Evolutionary conservation across 1,140 invertebrate genomes (phyloP).

Genomic region (Eriocheir sinensis): DNA sequence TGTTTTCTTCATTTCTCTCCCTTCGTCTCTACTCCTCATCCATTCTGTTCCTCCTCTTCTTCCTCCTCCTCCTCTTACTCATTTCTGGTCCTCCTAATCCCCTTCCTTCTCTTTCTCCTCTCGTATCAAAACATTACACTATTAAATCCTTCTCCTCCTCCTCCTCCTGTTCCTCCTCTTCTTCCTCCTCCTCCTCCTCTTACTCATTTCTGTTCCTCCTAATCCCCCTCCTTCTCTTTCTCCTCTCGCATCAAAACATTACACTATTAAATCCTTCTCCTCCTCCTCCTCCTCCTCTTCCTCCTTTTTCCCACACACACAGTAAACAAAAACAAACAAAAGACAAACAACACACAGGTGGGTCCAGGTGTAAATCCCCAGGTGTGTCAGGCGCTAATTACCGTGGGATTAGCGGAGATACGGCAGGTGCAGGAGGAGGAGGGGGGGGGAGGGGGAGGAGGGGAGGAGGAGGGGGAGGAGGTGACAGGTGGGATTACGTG

Average conservation of each 20-base stretch:
- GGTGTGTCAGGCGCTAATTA: too few species aligned
- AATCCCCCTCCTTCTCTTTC: background rate
- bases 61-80: background rate
- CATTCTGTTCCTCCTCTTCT: background rate
- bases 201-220: background rate
- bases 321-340: too few species aligned
- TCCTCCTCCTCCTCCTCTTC: background rate
- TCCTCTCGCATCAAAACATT: background rate
- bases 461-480: background rate
- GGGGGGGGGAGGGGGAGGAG: constrained; percentile 17
- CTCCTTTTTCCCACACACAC: background rate
- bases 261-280: background rate
- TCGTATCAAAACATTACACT: too few species aligned
- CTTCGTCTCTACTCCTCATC: background rate
- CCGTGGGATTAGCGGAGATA: background rate
- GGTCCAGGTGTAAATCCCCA: too few species aligned
- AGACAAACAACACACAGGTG: too few species aligned
- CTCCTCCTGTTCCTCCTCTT: background rate
- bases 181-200: background rate
- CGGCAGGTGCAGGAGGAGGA: background rate
- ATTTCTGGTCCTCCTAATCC: background rate
- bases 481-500: background rate
- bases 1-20: background rate
- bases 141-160: too few species aligned
- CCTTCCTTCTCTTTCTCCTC: too few species aligned